A percentile compares a stretch with the other conserved stretches of the same genome.
Conservation (phyloP, 2,113 vertebrate species). For the Istiophorus platypterus region DNA sequence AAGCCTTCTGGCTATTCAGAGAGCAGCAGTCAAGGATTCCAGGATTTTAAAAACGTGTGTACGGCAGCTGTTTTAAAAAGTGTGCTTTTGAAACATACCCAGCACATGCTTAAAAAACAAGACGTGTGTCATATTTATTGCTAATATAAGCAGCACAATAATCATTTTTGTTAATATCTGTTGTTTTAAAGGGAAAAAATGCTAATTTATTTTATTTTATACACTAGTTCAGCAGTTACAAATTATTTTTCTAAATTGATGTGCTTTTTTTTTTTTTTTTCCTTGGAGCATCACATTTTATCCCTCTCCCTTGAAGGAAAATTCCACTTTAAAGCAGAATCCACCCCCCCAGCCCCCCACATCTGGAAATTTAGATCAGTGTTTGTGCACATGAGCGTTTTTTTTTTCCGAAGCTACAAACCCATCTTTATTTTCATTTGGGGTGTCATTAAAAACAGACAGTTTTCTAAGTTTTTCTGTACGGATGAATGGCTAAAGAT, state of each 20-base stretch:
- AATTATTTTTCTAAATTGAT: constrained; percentile 81
- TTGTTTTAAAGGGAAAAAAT: constrained; percentile 63
- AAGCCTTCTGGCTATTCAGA: constrained; percentile 63
- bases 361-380: constrained; percentile 14
- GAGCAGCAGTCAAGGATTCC: constrained; percentile 67
- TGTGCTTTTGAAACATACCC: constrained; percentile 65
- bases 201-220: constrained; percentile 85
- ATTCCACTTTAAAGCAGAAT: constrained; percentile 61
- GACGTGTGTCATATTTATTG: constrained; percentile 76
- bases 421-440: constrained; percentile 25
- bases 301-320: constrained; percentile 1
- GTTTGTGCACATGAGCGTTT: constrained; percentile 39
- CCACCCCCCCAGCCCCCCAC: constrained; percentile 42
- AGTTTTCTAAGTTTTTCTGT: not conserved
- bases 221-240: constrained; percentile 77
- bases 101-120: constrained; percentile 62
- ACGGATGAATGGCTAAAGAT: not conserved
- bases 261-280: constrained; percentile 46
- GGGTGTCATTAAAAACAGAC: not conserved
- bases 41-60: constrained; percentile 66
- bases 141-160: constrained; percentile 80
- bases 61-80: constrained; percentile 71
- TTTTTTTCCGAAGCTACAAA: constrained; percentile 45
- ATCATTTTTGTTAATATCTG: constrained; percentile 63
- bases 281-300: constrained; percentile 39